These are phyloP conservation scores for Sipha flava DNA, from an alignment of 1,140 invertebrate genomes.

Conservation along the genomic window DNA sequence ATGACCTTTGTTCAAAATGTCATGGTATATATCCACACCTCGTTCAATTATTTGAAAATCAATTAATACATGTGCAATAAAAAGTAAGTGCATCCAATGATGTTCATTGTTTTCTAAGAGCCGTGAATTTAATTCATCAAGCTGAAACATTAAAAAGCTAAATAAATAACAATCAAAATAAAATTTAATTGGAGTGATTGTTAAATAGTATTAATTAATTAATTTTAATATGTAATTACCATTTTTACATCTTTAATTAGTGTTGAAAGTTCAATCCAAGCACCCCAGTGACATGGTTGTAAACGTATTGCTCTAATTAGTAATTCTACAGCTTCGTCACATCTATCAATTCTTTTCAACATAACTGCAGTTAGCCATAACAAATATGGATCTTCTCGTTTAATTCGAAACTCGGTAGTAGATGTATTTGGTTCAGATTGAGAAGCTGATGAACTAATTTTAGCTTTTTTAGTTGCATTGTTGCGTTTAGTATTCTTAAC, in stretches of 20 bases:
- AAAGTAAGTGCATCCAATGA: conserved; percentile 93
- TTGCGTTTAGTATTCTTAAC: background rate
- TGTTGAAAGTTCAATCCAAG: conserved; percentile 82
- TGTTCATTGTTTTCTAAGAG: conserved; percentile 63
- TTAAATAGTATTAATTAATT: too few relatives aligned
- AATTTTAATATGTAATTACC: conserved; percentile 20
- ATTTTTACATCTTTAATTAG: conserved; percentile 66
- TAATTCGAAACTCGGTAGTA: background rate
- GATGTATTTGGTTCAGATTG: background rate
- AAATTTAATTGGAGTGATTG: background rate
- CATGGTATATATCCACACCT: conserved; percentile 71
- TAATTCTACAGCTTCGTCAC: conserved; percentile 62
- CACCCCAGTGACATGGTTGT: conserved; percentile 81
- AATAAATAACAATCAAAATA: background rate
- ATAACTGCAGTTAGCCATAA: conserved; percentile 88
- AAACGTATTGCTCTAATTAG: conserved; percentile 68
- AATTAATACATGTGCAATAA: conserved; percentile 80
- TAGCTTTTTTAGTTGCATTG: background rate
- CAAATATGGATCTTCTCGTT: conserved; percentile 65
- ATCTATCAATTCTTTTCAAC: conserved; percentile 75
- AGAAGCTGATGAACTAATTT: background rate
- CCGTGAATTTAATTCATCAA: conserved; percentile 50
- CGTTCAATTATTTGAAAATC: conserved; percentile 86
- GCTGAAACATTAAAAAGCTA: conserved; percentile 28
- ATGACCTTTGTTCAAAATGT: conserved; percentile 49